These are phyloP conservation scores for Magallana gigas DNA, from an alignment of 1,140 invertebrate genomes.

Conservation along the genomic window DNA sequence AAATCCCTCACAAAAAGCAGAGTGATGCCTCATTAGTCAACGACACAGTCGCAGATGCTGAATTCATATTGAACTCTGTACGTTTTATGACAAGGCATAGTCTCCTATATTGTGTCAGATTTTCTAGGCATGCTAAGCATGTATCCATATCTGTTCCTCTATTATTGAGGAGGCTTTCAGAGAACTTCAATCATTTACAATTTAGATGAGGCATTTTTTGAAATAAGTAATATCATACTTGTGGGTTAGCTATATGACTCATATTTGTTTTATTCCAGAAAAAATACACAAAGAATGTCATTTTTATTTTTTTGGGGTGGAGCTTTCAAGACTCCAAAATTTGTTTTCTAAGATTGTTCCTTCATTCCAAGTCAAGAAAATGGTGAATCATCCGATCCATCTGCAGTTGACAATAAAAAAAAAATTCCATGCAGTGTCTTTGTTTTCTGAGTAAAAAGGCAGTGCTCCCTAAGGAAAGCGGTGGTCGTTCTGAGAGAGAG, in stretches of 20 bases:
- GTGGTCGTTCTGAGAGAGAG: neutral
- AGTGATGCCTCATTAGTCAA: constrained; percentile 9
- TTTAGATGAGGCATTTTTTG: constrained; percentile 10
- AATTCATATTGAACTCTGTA: neutral
- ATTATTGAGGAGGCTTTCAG: neutral
- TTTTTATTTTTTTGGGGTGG: neutral
- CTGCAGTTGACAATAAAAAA: constrained; percentile 34
- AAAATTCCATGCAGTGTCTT: neutral
- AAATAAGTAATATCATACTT: neutral
- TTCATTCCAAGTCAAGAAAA: constrained; percentile 11
- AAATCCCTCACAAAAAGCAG: neutral
- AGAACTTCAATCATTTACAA: neutral
- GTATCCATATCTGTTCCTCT: neutral
- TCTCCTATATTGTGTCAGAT: neutral
- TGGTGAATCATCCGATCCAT: constrained; percentile 16
- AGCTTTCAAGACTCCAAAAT: neutral
- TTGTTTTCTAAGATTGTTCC: neutral
- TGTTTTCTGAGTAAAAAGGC: constrained; percentile 29
- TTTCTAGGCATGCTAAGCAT: neutral
- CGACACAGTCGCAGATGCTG: constrained; percentile 1
- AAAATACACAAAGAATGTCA: neutral
- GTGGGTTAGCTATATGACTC: neutral
- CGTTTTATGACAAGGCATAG: neutral
- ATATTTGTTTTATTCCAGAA: neutral
- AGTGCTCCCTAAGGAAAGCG: neutral